Percentiles rank a stretch among this genome's conserved stretches.
phyloP scores from a whole-genome alignment of 2,888 invertebrate genomes.

The Callinectes sapidus region DNA sequence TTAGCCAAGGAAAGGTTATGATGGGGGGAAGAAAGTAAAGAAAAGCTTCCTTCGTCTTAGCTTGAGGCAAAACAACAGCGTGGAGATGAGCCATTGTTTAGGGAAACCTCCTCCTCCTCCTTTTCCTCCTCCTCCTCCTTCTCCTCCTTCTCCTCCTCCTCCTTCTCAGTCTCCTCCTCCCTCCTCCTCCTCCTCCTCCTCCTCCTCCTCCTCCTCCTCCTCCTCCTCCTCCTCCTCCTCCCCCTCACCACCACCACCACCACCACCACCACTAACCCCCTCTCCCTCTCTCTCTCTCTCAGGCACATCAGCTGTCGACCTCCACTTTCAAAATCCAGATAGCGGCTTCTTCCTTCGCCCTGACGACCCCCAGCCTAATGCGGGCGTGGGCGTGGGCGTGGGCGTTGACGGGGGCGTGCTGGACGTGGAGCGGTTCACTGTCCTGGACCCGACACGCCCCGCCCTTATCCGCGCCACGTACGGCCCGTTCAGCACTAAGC shows the following conservation, averaged over 20 bases:
- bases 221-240: too few relatives aligned
- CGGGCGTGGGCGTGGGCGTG: conserved; percentile 40
- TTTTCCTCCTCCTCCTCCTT: background rate
- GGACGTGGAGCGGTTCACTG: conserved; percentile 82
- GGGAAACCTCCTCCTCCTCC: background rate
- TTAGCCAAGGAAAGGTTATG: background rate
- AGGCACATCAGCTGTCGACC: conserved; percentile 61
- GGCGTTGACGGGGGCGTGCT: conserved; percentile 60
- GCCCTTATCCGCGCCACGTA: conserved; percentile 93
- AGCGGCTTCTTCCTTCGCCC: conserved; percentile 72
- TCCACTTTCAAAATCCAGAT: conserved; percentile 71
- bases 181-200: too few relatives aligned
- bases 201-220: too few relatives aligned
- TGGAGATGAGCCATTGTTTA: background rate
- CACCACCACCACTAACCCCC: background rate
- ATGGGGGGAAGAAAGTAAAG: background rate
- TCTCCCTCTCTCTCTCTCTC: background rate
- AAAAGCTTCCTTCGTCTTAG: background rate
- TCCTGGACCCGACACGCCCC: conserved; percentile 92
- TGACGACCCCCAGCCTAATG: conserved; percentile 24
- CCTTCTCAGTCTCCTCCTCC: background rate
- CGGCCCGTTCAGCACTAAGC: conserved; percentile 95
- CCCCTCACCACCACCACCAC: too few relatives aligned
- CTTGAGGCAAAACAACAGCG: background rate
- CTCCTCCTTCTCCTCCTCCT: background rate